Conservation (phyloP, 2,113 vertebrate genomes). For the Vulpes ferrilata region DNA sequence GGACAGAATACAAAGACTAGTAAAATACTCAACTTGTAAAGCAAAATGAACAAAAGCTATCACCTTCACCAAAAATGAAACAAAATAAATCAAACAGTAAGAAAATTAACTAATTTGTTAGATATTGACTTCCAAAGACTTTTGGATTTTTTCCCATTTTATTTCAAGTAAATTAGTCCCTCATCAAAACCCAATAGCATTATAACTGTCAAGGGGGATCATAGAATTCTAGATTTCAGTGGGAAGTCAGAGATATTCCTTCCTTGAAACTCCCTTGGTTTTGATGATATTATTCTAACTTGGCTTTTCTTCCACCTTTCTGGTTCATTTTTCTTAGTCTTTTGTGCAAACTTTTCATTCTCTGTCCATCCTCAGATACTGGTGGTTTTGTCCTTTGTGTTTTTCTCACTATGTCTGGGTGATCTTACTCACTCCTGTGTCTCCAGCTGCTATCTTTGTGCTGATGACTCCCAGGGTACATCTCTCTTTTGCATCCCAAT, state of each 20-base stretch:
- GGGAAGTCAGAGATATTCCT: background rate
- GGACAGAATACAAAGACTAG: background rate
- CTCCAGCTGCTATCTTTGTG: background rate
- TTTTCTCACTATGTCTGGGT: background rate
- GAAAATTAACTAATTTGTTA: background rate
- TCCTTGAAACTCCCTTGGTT: background rate
- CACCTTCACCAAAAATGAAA: background rate
- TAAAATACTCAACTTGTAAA: background rate
- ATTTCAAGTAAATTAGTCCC: background rate
- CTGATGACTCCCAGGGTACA: background rate
- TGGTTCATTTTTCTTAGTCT: background rate
- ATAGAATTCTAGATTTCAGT: background rate
- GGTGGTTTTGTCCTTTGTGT: background rate
- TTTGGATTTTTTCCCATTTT: background rate
- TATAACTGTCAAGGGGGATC: background rate
- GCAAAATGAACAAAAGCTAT: background rate
- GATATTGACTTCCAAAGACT: background rate
- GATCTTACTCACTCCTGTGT: background rate
- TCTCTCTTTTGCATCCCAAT: background rate
- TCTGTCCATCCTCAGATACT: background rate
- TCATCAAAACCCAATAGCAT: conserved; percentile 19
- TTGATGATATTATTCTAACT: background rate
- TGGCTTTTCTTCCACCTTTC: background rate
- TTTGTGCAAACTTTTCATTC: background rate
- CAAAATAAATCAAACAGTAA: background rate